Conservation (phyloP, 2,888 invertebrate species). For the Cylindroiulus punctatus region DNA sequence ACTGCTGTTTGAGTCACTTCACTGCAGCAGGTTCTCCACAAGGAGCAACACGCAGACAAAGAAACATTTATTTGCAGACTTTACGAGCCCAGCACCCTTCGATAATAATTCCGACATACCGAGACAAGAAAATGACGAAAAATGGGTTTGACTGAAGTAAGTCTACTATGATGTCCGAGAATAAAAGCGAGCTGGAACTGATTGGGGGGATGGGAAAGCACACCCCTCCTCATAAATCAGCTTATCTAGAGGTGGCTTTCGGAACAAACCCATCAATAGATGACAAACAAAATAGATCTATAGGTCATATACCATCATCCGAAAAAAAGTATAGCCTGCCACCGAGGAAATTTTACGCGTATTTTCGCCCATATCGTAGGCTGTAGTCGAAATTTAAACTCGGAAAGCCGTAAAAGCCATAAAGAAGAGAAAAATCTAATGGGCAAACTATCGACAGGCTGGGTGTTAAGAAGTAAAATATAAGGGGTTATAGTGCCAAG, state of each 20-base stretch:
- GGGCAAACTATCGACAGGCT: constrained; percentile 50
- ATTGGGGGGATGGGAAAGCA: background rate
- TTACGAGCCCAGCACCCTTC: background rate
- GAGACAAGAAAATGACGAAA: background rate
- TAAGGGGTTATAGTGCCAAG: constrained; percentile 32
- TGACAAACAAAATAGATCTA: constrained; percentile 32
- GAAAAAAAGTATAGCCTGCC: background rate
- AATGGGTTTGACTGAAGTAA: constrained; percentile 13
- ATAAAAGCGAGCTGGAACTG: constrained; percentile 6
- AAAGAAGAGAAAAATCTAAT: constrained; percentile 49
- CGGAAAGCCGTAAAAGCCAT: constrained; percentile 31
- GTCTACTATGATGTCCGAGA: too few species aligned
- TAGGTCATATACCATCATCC: background rate
- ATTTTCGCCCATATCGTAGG: background rate
- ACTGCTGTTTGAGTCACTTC: too few species aligned
- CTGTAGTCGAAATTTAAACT: constrained; percentile 27
- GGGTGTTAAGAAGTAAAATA: constrained; percentile 36
- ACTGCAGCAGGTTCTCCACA: too few species aligned
- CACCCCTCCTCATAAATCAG: constrained; percentile 10
- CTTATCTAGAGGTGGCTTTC: background rate
- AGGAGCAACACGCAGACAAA: background rate
- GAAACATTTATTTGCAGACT: background rate
- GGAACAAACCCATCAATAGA: constrained; percentile 16
- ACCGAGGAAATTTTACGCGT: constrained; percentile 2
- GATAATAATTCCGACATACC: constrained; percentile 16